Conservation (phyloP, 2,797 vertebrate species). For the Myripristis jacobus region DNA sequence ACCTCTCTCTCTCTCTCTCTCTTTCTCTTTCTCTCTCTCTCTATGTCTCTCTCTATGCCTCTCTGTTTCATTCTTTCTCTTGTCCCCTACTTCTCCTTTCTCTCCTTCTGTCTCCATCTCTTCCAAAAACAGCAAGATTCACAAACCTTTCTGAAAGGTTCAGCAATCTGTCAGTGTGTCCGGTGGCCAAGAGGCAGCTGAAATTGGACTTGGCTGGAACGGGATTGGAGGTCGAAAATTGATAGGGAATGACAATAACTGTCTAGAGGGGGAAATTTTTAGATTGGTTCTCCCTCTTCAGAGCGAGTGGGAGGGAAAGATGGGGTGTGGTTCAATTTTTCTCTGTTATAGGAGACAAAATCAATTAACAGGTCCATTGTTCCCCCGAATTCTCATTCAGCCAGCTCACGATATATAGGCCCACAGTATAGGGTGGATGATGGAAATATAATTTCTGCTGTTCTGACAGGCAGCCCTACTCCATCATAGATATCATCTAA, state of each 20-base stretch:
- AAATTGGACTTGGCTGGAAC: constrained; percentile 71
- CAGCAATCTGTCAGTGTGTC: constrained; percentile 67
- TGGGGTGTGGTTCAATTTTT: constrained; percentile 46
- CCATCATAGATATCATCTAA: background rate
- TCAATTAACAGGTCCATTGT: constrained; percentile 71
- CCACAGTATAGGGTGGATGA: constrained; percentile 21
- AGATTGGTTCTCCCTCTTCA: constrained; percentile 66
- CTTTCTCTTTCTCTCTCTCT: background rate
- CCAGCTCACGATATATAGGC: constrained; percentile 11
- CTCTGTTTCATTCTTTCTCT: constrained; percentile 6
- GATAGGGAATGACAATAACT: constrained; percentile 73
- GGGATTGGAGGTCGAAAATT: constrained; percentile 65
- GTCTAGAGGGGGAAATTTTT: constrained; percentile 65
- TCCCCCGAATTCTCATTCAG: constrained; percentile 48
- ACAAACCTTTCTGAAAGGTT: constrained; percentile 51
- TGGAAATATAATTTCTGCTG: constrained; percentile 5
- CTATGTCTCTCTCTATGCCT: background rate
- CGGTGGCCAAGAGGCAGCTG: constrained; percentile 72
- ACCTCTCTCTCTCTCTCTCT: background rate
- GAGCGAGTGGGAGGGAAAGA: constrained; percentile 43
- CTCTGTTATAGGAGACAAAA: constrained; percentile 68
- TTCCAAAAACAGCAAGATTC: constrained; percentile 29
- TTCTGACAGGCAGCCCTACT: constrained; percentile 11
- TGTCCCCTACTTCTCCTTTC: background rate
- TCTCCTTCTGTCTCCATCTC: constrained; percentile 3